A percentile compares a stretch with the other conserved stretches of the same genome.
Evolutionary conservation across 1,140 invertebrate genomes (phyloP).

Genomic region (Wiebesia pumilae): DNA sequence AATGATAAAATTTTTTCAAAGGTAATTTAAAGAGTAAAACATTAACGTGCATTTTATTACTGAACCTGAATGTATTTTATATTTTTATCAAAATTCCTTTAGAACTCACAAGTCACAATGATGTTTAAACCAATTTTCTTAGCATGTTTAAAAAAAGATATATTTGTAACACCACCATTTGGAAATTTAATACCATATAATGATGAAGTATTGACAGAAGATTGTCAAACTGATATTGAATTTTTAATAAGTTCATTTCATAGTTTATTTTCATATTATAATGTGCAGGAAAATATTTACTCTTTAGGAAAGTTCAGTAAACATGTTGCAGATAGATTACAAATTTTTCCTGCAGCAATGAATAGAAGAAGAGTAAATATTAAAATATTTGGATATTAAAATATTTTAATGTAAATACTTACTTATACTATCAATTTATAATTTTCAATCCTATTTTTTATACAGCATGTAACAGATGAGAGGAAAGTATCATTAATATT

Average conservation of each 20-base stretch:
- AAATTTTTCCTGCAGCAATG: conserved; percentile 74
- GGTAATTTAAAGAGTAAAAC: conserved; percentile 52
- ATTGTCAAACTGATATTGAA: conserved; percentile 70
- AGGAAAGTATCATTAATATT: conserved; percentile 79
- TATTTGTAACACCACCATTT: conserved; percentile 81
- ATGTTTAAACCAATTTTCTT: conserved; percentile 80
- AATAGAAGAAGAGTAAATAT: conserved; percentile 76
- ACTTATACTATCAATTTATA: conserved; percentile 20
- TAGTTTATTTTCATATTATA: conserved; percentile 77
- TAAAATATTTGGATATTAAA: not conserved
- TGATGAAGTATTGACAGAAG: conserved; percentile 69
- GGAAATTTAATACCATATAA: conserved; percentile 78
- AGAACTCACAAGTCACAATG: conserved; percentile 78
- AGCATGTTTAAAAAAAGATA: conserved; percentile 76
- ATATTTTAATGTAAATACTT: conserved; percentile 25
- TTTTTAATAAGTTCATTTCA: conserved; percentile 78
- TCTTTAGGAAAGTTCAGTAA: conserved; percentile 79
- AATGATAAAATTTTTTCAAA: conserved; percentile 71
- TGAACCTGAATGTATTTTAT: not conserved
- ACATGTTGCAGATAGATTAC: conserved; percentile 79
- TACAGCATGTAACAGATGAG: conserved; percentile 44
- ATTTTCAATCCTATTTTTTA: conserved; percentile 15
- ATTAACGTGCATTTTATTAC: not conserved
- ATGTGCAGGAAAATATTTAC: conserved; percentile 80
- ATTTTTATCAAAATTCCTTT: conserved; percentile 58